phyloP scores from a whole-genome alignment of 2,797 vertebrate species.

The Arctocebus calabarensis region DNA sequence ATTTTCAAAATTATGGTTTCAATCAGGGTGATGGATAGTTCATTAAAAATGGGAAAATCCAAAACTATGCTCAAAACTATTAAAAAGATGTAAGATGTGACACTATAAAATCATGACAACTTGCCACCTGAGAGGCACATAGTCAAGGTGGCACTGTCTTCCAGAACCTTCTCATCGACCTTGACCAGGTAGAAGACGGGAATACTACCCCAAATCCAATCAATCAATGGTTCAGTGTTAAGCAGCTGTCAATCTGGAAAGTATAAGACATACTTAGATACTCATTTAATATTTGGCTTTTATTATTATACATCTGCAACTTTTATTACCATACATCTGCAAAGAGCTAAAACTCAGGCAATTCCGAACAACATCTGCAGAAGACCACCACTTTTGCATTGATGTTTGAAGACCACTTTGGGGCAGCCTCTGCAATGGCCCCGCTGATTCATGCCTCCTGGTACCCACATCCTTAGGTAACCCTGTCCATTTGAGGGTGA shows the following conservation, averaged over 20 bases:
- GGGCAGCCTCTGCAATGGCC: neutral
- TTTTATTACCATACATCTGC: neutral
- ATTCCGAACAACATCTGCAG: neutral
- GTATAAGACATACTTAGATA: neutral
- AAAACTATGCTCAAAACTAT: constrained; percentile 23
- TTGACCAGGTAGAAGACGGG: neutral
- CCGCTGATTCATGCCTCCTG: neutral
- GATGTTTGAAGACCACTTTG: neutral
- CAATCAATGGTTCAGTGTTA: neutral
- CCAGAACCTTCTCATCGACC: neutral
- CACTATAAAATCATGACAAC: neutral
- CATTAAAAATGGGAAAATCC: constrained; percentile 51
- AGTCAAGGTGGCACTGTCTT: neutral
- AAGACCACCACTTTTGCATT: neutral
- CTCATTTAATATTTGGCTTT: neutral
- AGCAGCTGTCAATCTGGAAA: neutral
- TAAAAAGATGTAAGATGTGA: constrained; percentile 37
- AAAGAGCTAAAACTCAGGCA: constrained; percentile 34
- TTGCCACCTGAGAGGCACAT: neutral
- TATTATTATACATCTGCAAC: neutral
- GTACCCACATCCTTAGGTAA: neutral
- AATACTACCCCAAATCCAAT: neutral
- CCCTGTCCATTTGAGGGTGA: neutral
- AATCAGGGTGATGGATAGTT: constrained; percentile 64
- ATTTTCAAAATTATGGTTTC: constrained; percentile 71